These are phyloP conservation scores for Decapterus maruadsi DNA, from an alignment of 2,797 vertebrate genomes.

Conservation along the genomic window DNA sequence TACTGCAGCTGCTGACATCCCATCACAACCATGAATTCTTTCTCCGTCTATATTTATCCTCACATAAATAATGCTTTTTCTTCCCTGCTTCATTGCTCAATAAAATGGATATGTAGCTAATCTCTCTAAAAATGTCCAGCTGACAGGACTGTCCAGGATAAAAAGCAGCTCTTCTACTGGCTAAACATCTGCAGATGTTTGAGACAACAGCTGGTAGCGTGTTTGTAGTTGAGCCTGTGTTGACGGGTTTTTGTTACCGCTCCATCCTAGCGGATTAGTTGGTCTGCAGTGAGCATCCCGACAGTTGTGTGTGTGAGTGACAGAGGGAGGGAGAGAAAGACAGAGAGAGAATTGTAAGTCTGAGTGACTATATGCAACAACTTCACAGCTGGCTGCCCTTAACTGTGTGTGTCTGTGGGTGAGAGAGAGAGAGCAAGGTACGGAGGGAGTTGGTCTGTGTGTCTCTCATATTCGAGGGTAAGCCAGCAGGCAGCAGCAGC, in stretches of 20 bases:
- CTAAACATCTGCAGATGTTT: slow-evolving; percentile 36
- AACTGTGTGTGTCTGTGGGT: slow-evolving; percentile 39
- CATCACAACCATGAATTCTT: neutral
- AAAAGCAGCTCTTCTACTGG: slow-evolving; percentile 13
- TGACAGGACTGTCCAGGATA: neutral
- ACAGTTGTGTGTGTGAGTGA: slow-evolving; percentile 33
- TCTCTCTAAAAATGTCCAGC: slow-evolving; percentile 10
- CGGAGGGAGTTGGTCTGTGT: slow-evolving; percentile 44
- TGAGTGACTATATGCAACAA: slow-evolving; percentile 52
- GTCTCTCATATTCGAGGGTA: slow-evolving; percentile 67
- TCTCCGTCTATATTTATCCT: neutral
- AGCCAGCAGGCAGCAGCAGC: slow-evolving; percentile 66
- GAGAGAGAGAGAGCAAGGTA: slow-evolving; percentile 29
- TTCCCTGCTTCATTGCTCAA: neutral
- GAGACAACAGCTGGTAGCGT: slow-evolving; percentile 13
- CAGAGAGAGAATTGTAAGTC: slow-evolving; percentile 39
- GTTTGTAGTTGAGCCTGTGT: slow-evolving; percentile 2
- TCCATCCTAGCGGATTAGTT: slow-evolving; percentile 35
- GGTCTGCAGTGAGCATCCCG: slow-evolving; percentile 13
- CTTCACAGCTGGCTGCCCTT: slow-evolving; percentile 75
- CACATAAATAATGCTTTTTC: neutral
- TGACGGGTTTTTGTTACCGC: slow-evolving; percentile 5
- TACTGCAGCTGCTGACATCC: neutral
- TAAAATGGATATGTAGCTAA: slow-evolving; percentile 14
- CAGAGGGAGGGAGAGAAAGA: slow-evolving; percentile 2